These are phyloP conservation scores for Diarsia rubi DNA, from an alignment of 2,888 invertebrate species.

Conservation along the genomic window DNA sequence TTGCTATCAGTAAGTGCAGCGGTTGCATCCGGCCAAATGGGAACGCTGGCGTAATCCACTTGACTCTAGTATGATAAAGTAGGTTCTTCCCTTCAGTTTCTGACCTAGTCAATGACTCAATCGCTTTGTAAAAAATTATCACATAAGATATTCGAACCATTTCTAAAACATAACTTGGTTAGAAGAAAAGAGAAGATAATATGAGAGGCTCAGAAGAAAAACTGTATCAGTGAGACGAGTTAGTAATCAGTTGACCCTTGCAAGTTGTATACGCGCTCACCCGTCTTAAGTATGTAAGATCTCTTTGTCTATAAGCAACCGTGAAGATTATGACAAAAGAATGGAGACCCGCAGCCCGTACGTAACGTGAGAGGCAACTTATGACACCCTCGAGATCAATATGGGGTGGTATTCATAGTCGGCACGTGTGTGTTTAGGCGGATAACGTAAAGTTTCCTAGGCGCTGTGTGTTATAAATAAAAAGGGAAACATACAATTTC, in stretches of 20 bases:
- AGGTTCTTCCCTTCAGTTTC: conserved; percentile 1
- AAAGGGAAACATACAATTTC: conserved; percentile 13
- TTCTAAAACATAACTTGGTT: conserved; percentile 1
- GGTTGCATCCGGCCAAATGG: conserved; percentile 1
- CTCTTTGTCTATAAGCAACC: conserved; percentile 14
- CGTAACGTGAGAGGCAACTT: conserved; percentile 8
- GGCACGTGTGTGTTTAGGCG: conserved; percentile 49
- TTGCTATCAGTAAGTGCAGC: not conserved
- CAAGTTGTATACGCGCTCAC: not conserved
- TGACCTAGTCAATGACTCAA: not conserved
- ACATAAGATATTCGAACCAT: not conserved
- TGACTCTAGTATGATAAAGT: not conserved
- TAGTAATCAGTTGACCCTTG: not conserved
- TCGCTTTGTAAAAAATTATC: not conserved
- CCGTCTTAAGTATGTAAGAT: not conserved
- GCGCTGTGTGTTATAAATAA: conserved; percentile 20
- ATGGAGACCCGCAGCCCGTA: conserved; percentile 12
- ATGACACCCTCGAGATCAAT: conserved; percentile 44
- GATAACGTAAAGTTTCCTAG: conserved; percentile 30
- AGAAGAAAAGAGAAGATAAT: not conserved
- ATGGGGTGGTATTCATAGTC: conserved; percentile 44
- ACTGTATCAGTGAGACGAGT: not conserved
- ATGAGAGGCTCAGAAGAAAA: not conserved
- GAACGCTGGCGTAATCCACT: conserved; percentile 5
- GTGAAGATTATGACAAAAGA: conserved; percentile 30